Evolutionary conservation across 1,140 invertebrate species (phyloP), one percentile per base, ranked within the genome.

Genomic region (Cydia strobilella): DNA sequence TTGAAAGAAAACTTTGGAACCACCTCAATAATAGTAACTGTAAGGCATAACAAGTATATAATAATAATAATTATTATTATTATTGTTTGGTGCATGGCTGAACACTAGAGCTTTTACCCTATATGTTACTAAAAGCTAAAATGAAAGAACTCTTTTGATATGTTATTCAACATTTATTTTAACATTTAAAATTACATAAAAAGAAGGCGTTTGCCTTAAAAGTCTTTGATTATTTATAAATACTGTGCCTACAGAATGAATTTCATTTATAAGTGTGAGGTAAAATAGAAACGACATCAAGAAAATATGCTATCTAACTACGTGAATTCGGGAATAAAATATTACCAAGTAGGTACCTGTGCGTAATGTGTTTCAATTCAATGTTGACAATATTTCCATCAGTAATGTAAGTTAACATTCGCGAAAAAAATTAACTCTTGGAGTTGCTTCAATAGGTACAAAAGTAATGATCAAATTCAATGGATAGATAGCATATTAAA

Each of bases 181-280:
- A 92, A 92, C 90, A 92, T 92, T 92, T 89, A 92, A 92, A 90
- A 92, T 92, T 90, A 91, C 88, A 91, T 91, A 92, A 91, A 91
- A 91, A 92, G 89, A 82, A 90, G 90, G 89, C 89, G 87, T 86
- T 82, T 85, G 89, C 90, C 90, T 86, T 89, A 90, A 90, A 92
- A 91, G 88, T 92, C 89, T 92, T 92, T 86, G 82, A 88, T 89
- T 90, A 90, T 84, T 88, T 83, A 85, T 87, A 76, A 76, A 77
- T 77, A 83, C 85, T 84, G 85, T 86, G 81, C 88, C 87, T 91
- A 92, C 87, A 90, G 86, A 90, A 91, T 89, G 89, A 79, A 90
- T 90, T 91, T 90, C 86, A 90, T 90, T 90, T 90, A 85, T 87
- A 89, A 90, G 88, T 82, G 85, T 82, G 76, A 35, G 74, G 77